Evolutionary conservation across 2,113 vertebrate genomes (phyloP), one percentile per base, ranked within the genome.

Genomic region (Poeciliopsis turrubarensis): DNA sequence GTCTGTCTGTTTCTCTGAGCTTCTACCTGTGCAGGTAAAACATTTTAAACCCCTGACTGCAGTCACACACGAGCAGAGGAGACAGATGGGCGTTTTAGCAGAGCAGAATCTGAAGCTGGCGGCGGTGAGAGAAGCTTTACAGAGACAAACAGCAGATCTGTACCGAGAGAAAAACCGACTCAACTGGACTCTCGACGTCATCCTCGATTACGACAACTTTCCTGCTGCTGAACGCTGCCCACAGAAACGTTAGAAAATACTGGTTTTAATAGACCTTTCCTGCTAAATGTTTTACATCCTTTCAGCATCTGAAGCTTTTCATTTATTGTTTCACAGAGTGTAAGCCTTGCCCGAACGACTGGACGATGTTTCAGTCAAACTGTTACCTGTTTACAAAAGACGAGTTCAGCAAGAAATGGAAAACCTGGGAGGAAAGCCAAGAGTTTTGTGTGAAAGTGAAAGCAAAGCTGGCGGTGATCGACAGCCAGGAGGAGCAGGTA

Each of bases 401-500:
- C 2, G 0, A 0, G 0, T 70, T 22, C 26, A 61, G 0, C 1
- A 0, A 0, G 0, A 0, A 0, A 0, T 77, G 83, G 90, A 64
- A 0, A 4, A 9, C 0, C 0, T 89, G 85, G 90, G 0, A 37
- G 2, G 0, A 0, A 0, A 90, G 90, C 10, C 66, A 4, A 0
- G 0, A 47, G 0, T 0, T 34, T 0, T 91, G 90, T 80, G 26
- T 0, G 7, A 0, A 2, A 0, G 2, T 0, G 1, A 22, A 57
- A 0, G 79, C 85, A 0, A 37, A 85, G 4, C 86, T 91, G 73
- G 75, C 77, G 60, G 75, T 83, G 74, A 87, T 91, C 0, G 51
- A 77, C 3, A 86, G 81, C 31, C 68, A 22, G 25, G 71, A 86
- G 32, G 88, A 91, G 68, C 90, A 91, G 88, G 90, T 25, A 65